These are phyloP conservation scores for Octomys mimax DNA, from an alignment of 2,797 vertebrate species.

Conservation along the genomic window DNA sequence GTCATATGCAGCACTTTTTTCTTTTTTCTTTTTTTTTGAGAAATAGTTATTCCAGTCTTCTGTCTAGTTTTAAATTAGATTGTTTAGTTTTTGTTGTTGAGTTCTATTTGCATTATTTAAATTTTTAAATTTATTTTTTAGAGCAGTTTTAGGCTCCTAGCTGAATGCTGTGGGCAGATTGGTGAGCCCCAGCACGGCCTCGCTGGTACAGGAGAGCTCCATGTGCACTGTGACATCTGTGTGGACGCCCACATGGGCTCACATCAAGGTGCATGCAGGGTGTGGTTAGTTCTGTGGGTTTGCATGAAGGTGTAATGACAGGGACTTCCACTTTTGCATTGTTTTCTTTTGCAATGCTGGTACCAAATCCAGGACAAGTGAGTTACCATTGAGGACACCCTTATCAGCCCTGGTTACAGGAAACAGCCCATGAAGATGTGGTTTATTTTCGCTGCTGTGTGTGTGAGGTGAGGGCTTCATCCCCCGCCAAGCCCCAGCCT, in stretches of 20 bases:
- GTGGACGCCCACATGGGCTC: neutral
- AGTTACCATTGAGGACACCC: neutral
- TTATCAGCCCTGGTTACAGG: neutral
- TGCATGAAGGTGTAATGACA: neutral
- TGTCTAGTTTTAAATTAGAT: neutral
- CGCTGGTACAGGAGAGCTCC: neutral
- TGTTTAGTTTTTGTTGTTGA: neutral
- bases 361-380: neutral
- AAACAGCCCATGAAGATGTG: neutral
- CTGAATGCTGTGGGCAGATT: neutral
- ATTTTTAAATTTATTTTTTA: neutral
- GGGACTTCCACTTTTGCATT: neutral
- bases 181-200: neutral
- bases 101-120: neutral
- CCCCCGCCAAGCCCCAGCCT: fast-evolving
- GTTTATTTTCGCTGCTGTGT: neutral
- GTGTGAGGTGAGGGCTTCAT: neutral
- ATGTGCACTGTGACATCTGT: neutral
- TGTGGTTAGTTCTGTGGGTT: neutral
- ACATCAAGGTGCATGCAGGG: neutral
- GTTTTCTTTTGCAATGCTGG: neutral
- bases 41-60: neutral
- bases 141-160: neutral
- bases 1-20: neutral
- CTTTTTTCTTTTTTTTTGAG: neutral